phyloP scores from a whole-genome alignment of 2,113 vertebrate genomes.

The Oreochromis aureus region DNA sequence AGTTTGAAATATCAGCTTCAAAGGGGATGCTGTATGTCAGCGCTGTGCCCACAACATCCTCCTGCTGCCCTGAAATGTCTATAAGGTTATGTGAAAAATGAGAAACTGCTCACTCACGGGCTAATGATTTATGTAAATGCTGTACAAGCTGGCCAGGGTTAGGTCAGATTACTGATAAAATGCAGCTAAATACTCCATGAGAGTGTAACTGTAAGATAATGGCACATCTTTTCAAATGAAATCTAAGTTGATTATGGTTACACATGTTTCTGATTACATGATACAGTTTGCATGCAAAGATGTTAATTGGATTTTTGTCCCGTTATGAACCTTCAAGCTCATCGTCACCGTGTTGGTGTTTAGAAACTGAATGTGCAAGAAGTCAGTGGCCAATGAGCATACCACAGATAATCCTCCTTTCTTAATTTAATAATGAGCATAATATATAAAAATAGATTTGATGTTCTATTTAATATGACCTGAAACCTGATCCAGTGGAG shows the following conservation, averaged over 20 bases:
- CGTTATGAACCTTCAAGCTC: background rate
- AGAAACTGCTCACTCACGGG: background rate
- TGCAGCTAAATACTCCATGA: background rate
- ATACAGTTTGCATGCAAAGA: rapidly evolving
- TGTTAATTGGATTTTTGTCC: background rate
- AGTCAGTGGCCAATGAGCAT: background rate
- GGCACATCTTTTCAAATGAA: background rate
- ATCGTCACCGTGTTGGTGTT: background rate
- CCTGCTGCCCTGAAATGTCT: background rate
- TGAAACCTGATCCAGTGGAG: background rate
- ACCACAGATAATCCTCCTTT: background rate
- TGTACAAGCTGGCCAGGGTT: background rate
- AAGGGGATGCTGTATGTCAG: background rate
- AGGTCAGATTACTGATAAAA: background rate
- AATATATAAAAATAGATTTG: background rate
- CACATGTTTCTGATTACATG: background rate
- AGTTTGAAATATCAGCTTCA: background rate
- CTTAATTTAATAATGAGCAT: background rate
- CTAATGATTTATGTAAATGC: background rate
- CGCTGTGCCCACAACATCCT: background rate
- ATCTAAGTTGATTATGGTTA: background rate
- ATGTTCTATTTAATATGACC: background rate
- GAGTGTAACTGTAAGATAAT: background rate
- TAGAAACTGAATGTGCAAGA: background rate
- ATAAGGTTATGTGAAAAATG: background rate